Evolutionary conservation across 2,797 vertebrate species (phyloP), one percentile per base, ranked within the genome.

Genomic region (Hapalemur alaotrensis): DNA sequence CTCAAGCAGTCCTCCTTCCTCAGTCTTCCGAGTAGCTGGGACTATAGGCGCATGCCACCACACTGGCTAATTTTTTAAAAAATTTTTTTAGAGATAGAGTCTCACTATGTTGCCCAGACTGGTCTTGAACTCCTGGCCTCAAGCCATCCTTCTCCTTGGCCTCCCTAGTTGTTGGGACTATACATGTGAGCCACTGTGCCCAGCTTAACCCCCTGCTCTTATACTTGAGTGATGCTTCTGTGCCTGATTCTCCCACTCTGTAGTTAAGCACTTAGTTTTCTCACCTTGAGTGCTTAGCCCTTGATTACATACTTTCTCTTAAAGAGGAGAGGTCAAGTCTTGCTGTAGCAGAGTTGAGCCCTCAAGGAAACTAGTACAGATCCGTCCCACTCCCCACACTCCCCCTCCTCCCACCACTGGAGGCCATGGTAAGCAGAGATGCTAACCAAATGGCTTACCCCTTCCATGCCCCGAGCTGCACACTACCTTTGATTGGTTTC

Each of bases 401-500:
- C 28, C 38, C 22, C 18, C 13, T n/a, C n/a, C 63, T 15, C 12
- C 41, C 13, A 20, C 63, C 57, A 7, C 25, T 43, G 30, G 84
- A 90, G n/a, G 65, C 80, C 28, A 22, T 92, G 78, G 22, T 96
- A 76, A 79, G 32, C 87, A 41, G 46, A 88, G 30, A 35, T 83
- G 38, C 25, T 86, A 79, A 88, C 82, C 73, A 72, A 65, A 35
- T 76, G 35, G 48, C 63, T 57, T 52, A 76, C 17, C 75, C 52
- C 10, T 18, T 91, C 89, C 28, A 2, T 59, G 61, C 70, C 65
- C 73, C 20, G 18, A 89, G 75, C 86, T 80, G 82, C 48, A 79
- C 50, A 43, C 52, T 65, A 57, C 59, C 72, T n/a, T 86, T 83
- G 80, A 80, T 48, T 93, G 86, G 48, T 89, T 96, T 97, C 93